Percentiles rank a stretch among this genome's conserved stretches.
Evolutionary conservation across 2,888 invertebrate species (phyloP).

Genomic region (Doris montereyensis): DNA sequence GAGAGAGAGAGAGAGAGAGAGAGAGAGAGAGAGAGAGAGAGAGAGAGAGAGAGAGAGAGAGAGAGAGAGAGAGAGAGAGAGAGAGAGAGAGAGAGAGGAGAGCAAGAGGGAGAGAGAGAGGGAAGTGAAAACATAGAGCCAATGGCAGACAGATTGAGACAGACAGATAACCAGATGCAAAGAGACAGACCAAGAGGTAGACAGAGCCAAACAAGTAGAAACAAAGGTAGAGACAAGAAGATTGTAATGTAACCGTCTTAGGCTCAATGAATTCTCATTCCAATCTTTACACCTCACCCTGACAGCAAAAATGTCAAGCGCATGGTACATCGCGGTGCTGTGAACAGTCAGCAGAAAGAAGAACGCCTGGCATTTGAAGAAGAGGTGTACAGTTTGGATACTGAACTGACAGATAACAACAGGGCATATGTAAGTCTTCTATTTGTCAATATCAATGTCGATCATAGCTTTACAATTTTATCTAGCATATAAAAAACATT

Average conservation of each 20-base stretch:
- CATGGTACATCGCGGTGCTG: constrained; percentile 49
- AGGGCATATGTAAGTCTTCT: too few species aligned
- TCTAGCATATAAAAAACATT: too few species aligned
- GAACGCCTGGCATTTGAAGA: constrained; percentile 47
- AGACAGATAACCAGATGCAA: too few species aligned
- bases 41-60: background rate
- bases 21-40: background rate
- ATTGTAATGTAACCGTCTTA: background rate
- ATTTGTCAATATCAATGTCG: too few species aligned
- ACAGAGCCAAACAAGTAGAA: too few species aligned
- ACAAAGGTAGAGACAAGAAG: background rate
- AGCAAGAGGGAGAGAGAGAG: constrained; percentile 21
- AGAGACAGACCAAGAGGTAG: too few species aligned
- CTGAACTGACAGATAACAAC: constrained; percentile 47
- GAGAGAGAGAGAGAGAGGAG: constrained; percentile 21
- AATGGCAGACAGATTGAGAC: too few species aligned
- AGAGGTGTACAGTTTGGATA: constrained; percentile 46
- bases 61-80: constrained; percentile 1
- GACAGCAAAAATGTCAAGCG: constrained; percentile 42
- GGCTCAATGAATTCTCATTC: background rate
- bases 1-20: background rate
- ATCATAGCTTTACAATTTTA: too few species aligned
- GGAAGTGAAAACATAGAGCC: background rate
- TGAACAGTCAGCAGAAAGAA: constrained; percentile 48
- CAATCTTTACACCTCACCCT: background rate